Evolutionary conservation across 2,888 invertebrate species (phyloP).

Genomic region (Drosophila silvestris): DNA sequence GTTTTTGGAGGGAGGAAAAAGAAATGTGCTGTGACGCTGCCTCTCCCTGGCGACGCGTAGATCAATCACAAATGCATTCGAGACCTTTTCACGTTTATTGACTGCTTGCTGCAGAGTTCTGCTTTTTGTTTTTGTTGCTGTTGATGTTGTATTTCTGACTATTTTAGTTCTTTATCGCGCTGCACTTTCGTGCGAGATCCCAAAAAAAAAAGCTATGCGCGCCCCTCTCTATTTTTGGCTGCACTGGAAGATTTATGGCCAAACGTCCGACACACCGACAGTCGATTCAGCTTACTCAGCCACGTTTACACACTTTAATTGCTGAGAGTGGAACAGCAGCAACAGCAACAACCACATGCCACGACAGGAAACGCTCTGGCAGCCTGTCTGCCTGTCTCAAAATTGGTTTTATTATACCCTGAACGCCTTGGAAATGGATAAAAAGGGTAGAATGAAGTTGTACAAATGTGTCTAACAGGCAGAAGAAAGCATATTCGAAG

Average conservation of each 20-base stretch:
- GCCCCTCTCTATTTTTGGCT: conserved; percentile 66
- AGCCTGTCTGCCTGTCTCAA: conserved; percentile 36
- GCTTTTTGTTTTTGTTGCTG: conserved; percentile 28
- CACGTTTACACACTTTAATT: conserved; percentile 76
- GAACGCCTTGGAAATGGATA: not conserved
- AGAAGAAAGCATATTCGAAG: not conserved
- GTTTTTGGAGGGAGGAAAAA: not conserved
- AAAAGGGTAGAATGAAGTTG: not conserved
- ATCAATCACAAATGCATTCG: conserved; percentile 60
- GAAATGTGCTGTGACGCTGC: conserved; percentile 9
- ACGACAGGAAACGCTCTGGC: conserved; percentile 74
- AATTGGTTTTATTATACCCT: conserved; percentile 56
- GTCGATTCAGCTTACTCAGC: conserved; percentile 64
- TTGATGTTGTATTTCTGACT: not conserved
- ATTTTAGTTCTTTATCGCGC: conserved; percentile 27
- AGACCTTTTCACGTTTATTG: conserved; percentile 50
- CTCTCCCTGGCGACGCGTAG: conserved; percentile 45
- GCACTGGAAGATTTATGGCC: conserved; percentile 70
- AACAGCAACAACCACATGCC: conserved; percentile 32
- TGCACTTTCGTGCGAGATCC: conserved; percentile 32
- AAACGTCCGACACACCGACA: conserved; percentile 56
- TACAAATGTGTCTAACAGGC: not conserved
- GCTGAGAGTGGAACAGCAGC: conserved; percentile 46
- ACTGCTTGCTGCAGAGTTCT: conserved; percentile 24
- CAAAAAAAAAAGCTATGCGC: conserved; percentile 14